These are phyloP conservation scores for Stictocephala bisonia DNA, from an alignment of 2,888 invertebrate genomes.

Conservation along the genomic window DNA sequence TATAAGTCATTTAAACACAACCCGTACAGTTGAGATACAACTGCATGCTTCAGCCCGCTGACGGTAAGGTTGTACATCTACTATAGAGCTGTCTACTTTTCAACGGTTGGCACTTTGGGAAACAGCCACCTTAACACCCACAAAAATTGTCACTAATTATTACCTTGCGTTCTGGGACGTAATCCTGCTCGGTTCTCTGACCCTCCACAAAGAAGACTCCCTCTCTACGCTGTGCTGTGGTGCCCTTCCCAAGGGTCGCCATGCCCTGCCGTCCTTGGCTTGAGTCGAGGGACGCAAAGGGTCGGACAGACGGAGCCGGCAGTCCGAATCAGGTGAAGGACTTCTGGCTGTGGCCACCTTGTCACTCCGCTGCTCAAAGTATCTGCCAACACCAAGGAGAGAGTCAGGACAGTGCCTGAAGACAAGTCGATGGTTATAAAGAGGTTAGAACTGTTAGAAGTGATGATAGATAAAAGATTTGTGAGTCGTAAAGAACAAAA, in stretches of 20 bases:
- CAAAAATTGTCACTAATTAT: no score
- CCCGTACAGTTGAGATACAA: no score
- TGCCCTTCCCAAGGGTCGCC: constrained; percentile 46
- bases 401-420: neutral
- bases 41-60: no score
- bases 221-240: constrained; percentile 49
- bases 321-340: constrained; percentile 44
- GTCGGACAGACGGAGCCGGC: neutral
- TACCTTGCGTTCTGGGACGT: neutral
- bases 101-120: no score
- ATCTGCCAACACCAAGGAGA: constrained; percentile 3
- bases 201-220: constrained; percentile 53
- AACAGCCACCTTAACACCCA: no score
- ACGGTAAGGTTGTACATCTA: no score
- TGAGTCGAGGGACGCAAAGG: neutral
- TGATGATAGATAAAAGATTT: constrained; percentile 6
- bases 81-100: no score
- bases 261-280: constrained; percentile 44
- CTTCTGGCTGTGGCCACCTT: constrained; percentile 47
- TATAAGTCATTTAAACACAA: no score
- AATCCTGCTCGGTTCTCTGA: neutral
- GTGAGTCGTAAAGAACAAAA: no score
- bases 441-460: neutral
- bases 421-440: neutral
- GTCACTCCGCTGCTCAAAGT: constrained; percentile 43